Evolutionary conservation across 2,797 vertebrate genomes (phyloP).

Genomic region (Hyperoplus lanceolatus): DNA sequence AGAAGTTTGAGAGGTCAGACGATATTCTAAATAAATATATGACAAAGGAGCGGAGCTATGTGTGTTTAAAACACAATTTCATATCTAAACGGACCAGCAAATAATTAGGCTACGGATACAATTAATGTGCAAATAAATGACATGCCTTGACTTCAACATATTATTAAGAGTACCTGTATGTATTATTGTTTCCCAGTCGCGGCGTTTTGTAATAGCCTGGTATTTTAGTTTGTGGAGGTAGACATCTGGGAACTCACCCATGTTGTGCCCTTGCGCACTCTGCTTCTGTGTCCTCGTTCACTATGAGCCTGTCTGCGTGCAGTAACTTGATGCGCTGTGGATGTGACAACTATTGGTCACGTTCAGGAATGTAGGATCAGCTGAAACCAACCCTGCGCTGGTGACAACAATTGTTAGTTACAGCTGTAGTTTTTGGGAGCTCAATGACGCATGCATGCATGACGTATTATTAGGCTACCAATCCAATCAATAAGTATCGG

Average conservation of each 20-base stretch:
- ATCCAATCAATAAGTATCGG: neutral
- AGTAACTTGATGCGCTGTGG: constrained; percentile 58
- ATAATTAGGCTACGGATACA: neutral
- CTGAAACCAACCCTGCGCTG: constrained; percentile 14
- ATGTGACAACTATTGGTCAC: constrained; percentile 38
- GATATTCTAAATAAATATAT: constrained; percentile 20
- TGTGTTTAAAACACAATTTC: constrained; percentile 1
- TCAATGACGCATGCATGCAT: neutral
- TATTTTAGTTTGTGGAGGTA: neutral
- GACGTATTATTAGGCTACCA: neutral
- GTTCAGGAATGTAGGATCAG: constrained; percentile 48
- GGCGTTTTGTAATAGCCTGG: neutral
- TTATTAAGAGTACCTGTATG: neutral
- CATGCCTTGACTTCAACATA: neutral
- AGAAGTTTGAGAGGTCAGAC: constrained; percentile 75
- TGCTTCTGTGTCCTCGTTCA: constrained; percentile 8
- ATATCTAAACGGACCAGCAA: neutral
- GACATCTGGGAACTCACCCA: constrained; percentile 61
- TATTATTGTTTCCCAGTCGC: neutral
- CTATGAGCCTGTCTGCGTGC: constrained; percentile 22
- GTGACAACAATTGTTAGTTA: constrained; percentile 19
- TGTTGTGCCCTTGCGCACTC: constrained; percentile 57
- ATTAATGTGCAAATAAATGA: neutral
- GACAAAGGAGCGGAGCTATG: neutral
- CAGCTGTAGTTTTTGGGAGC: neutral